These are phyloP conservation scores for Pinna nobilis DNA, from an alignment of 1,140 invertebrate species.

Conservation along the genomic window DNA sequence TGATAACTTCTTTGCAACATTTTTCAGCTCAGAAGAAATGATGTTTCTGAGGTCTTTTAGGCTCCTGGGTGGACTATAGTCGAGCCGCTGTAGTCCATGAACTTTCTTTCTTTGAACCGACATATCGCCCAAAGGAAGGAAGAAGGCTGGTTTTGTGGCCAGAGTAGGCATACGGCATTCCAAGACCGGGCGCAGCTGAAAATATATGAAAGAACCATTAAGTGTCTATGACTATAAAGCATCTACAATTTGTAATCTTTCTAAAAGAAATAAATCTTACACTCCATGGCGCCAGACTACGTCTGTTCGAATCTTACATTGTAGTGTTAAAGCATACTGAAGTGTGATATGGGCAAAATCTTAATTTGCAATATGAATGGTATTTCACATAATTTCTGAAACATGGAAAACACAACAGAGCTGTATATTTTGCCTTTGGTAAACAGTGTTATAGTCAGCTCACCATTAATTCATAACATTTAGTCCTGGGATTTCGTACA, in stretches of 20 bases:
- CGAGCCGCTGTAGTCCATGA: constrained; percentile 15
- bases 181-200: constrained; percentile 50
- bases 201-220: neutral
- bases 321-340: too few relatives aligned
- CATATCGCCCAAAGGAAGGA: constrained; percentile 34
- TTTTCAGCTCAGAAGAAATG: constrained; percentile 45
- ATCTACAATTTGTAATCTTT: neutral
- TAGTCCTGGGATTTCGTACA: too few relatives aligned
- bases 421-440: too few relatives aligned
- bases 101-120: constrained; percentile 18
- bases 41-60: constrained; percentile 45
- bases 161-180: constrained; percentile 60
- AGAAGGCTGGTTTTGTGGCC: constrained; percentile 47
- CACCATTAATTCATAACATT: too few relatives aligned
- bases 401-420: too few relatives aligned
- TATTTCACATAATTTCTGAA: too few relatives aligned
- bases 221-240: too few relatives aligned
- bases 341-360: too few relatives aligned
- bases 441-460: too few relatives aligned
- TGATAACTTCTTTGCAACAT: constrained; percentile 40
- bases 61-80: constrained; percentile 46
- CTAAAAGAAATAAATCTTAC: neutral
- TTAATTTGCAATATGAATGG: too few relatives aligned
- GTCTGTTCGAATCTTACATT: too few relatives aligned
- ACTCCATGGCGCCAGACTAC: too few relatives aligned